These are phyloP conservation scores for Altica lythri DNA, from an alignment of 2,888 invertebrate species.

Conservation along the genomic window DNA sequence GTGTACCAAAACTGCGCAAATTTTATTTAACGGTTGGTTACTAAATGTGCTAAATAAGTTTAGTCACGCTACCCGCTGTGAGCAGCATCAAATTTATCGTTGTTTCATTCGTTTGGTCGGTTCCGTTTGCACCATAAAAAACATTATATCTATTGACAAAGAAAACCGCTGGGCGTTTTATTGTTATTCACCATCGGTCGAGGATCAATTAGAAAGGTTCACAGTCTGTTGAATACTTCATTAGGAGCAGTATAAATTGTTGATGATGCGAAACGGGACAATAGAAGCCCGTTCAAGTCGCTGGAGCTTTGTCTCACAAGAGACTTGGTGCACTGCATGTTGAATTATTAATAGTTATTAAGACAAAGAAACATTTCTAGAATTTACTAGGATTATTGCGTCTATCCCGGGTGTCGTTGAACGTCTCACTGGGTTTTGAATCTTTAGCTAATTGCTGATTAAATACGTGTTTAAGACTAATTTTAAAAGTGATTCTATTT, in stretches of 20 bases:
- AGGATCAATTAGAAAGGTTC: slow-evolving; percentile 36
- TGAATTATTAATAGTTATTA: slow-evolving; percentile 42
- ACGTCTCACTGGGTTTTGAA: no score
- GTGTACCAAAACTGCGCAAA: no score
- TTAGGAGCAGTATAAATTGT: slow-evolving; percentile 36
- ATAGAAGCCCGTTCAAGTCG: slow-evolving; percentile 34
- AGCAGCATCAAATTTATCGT: no score
- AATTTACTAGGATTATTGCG: slow-evolving; percentile 27
- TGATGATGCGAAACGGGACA: slow-evolving; percentile 35
- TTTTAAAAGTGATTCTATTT: no score
- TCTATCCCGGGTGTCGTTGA: slow-evolving; percentile 10
- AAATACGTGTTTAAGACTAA: no score
- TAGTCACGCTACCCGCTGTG: no score
- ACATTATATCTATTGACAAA: slow-evolving; percentile 5
- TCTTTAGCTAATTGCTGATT: no score
- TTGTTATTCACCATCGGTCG: slow-evolving; percentile 32
- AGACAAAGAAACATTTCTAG: slow-evolving; percentile 33
- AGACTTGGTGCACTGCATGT: slow-evolving; percentile 31
- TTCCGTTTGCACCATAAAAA: no score
- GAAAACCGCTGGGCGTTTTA: slow-evolving; percentile 14
- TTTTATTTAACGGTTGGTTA: no score
- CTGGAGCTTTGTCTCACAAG: slow-evolving; percentile 34
- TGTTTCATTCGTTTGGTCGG: no score
- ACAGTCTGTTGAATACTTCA: slow-evolving; percentile 36
- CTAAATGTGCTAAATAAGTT: no score